A percentile compares a stretch with the other conserved stretches of the same genome.
Conservation (phyloP, 1,140 invertebrate species). For the Vanessa atalanta region DNA sequence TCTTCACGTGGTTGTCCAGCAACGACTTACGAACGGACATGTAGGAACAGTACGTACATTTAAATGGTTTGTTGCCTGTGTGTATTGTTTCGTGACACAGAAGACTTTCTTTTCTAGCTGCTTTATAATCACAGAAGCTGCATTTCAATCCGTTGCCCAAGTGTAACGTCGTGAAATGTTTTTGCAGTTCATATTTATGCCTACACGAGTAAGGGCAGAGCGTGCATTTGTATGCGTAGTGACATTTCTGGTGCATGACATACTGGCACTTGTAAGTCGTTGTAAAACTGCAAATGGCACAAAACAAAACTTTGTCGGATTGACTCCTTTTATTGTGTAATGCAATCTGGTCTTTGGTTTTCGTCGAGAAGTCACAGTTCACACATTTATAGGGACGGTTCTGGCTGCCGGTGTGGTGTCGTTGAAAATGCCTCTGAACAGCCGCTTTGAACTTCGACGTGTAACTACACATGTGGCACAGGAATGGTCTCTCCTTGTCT, state of each 20-base stretch:
- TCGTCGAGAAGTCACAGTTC: constrained; percentile 63
- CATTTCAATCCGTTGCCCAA: constrained; percentile 56
- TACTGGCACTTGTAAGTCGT: constrained; percentile 58
- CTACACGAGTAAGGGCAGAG: constrained; percentile 55
- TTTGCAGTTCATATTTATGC: constrained; percentile 57
- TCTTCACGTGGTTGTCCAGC: constrained; percentile 50
- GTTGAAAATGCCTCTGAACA: constrained; percentile 62
- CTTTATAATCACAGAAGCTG: constrained; percentile 55
- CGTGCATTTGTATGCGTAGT: constrained; percentile 53
- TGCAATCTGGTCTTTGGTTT: constrained; percentile 65
- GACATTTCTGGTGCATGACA: constrained; percentile 56
- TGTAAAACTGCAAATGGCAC: constrained; percentile 45
- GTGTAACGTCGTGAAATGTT: constrained; percentile 49
- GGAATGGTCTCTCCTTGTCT: constrained; percentile 50
- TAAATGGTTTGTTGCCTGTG: constrained; percentile 58
- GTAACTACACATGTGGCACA: constrained; percentile 55
- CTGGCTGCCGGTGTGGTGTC: constrained; percentile 55
- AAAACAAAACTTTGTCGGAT: constrained; percentile 40
- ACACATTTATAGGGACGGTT: constrained; percentile 59
- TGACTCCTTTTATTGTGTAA: constrained; percentile 60
- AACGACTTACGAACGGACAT: constrained; percentile 49
- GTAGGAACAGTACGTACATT: constrained; percentile 53
- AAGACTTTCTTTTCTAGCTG: constrained; percentile 54
- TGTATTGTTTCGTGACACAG: constrained; percentile 59
- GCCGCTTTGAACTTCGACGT: constrained; percentile 62